These are phyloP conservation scores for Andrena cerasifolii DNA, from an alignment of 1,140 invertebrate genomes.

Conservation along the genomic window DNA sequence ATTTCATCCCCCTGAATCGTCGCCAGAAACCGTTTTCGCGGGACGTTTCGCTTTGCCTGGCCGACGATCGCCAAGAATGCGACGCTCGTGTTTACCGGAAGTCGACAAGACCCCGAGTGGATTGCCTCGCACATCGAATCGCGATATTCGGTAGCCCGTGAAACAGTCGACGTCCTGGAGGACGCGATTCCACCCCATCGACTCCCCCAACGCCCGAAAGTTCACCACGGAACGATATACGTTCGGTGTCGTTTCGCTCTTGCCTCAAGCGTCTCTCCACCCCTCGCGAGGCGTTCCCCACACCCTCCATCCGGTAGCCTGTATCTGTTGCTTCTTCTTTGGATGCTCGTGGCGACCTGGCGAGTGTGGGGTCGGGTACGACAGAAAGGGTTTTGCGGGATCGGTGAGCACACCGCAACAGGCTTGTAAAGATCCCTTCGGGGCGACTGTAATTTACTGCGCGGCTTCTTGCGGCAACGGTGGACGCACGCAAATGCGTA, in stretches of 20 bases:
- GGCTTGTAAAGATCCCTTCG: constrained; percentile 44
- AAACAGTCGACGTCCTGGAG: constrained; percentile 54
- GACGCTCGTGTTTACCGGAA: constrained; percentile 35
- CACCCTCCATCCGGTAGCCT: constrained; percentile 29
- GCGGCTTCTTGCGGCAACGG: constrained; percentile 19
- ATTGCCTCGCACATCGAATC: constrained; percentile 55
- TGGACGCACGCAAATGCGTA: not conserved
- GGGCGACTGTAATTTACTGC: constrained; percentile 39
- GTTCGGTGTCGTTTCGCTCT: constrained; percentile 41
- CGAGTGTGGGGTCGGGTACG: not conserved
- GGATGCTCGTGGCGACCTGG: constrained; percentile 44
- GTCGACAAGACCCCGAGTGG: constrained; percentile 44
- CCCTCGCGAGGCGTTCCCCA: constrained; percentile 25
- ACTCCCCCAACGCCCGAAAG: constrained; percentile 36
- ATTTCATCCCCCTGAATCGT: too few species aligned
- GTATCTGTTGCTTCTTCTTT: constrained; percentile 50
- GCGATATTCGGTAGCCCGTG: constrained; percentile 55
- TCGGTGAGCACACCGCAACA: constrained; percentile 62
- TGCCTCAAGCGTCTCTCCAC: constrained; percentile 37
- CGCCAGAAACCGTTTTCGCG: not conserved
- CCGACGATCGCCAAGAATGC: not conserved
- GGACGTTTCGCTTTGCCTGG: not conserved
- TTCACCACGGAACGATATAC: constrained; percentile 59
- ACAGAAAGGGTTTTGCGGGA: constrained; percentile 51
- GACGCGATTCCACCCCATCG: constrained; percentile 59